Evolutionary conservation across 2,888 invertebrate species (phyloP).

Genomic region (Drosophila paracracens): DNA sequence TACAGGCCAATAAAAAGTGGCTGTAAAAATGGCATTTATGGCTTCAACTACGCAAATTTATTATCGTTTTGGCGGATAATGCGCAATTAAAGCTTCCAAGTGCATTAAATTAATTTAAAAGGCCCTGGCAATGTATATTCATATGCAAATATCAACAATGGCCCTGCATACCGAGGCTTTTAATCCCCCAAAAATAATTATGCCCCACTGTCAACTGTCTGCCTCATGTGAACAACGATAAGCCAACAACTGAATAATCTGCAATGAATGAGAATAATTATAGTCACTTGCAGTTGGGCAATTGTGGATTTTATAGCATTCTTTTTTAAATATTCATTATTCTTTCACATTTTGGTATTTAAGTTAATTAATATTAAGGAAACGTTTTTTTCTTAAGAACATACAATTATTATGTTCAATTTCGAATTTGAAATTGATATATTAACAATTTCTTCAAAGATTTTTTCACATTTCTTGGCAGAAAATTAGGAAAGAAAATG

Average conservation of each 20-base stretch:
- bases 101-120: slow-evolving; percentile 74
- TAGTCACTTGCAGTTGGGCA: slow-evolving; percentile 13
- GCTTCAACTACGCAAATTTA: slow-evolving; percentile 69
- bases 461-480: background rate
- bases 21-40: slow-evolving; percentile 71
- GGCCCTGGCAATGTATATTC: slow-evolving; percentile 43
- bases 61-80: slow-evolving; percentile 65
- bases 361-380: background rate
- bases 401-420: background rate
- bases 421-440: background rate
- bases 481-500: background rate
- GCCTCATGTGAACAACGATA: slow-evolving; percentile 6
- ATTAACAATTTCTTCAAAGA: background rate
- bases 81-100: slow-evolving; percentile 74
- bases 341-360: background rate
- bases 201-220: slow-evolving; percentile 10
- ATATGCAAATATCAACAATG: slow-evolving; percentile 34
- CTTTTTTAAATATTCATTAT: background rate
- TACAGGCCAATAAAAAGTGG: slow-evolving; percentile 21
- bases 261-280: slow-evolving; percentile 17
- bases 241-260: slow-evolving; percentile 7
- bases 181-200: slow-evolving; percentile 1
- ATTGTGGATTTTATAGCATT: slow-evolving; percentile 4
- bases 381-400: background rate
- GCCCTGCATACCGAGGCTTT: slow-evolving; percentile 10